Conservation (phyloP, 1,140 invertebrate species). For the Drosophila fuyamai region DNA sequence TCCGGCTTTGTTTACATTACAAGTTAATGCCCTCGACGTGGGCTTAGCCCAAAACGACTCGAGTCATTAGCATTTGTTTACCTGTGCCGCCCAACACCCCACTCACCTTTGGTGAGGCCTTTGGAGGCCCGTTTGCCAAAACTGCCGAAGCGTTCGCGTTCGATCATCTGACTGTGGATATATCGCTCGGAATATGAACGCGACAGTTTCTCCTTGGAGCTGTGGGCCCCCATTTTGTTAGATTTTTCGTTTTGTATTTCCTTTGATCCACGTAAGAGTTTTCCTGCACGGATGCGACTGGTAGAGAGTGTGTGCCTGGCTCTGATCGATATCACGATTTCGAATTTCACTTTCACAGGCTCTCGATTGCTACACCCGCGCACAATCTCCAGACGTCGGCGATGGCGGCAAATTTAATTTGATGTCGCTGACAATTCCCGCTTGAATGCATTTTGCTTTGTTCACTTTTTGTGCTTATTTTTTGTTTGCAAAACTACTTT, state of each 20-base stretch:
- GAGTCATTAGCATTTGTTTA: constrained; percentile 39
- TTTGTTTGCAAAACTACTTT: constrained; percentile 28
- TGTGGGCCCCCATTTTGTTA: constrained; percentile 88
- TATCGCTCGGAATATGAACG: constrained; percentile 86
- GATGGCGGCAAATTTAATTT: constrained; percentile 67
- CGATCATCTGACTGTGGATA: constrained; percentile 83
- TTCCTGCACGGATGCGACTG: constrained; percentile 6
- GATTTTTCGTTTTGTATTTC: constrained; percentile 17
- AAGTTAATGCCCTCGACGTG: constrained; percentile 22
- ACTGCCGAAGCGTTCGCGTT: constrained; percentile 87
- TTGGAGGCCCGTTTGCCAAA: constrained; percentile 85
- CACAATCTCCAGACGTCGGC: constrained; percentile 59
- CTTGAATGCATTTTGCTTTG: constrained; percentile 63
- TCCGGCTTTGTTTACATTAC: not conserved
- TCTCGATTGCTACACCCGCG: constrained; percentile 53
- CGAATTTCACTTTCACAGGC: constrained; percentile 69
- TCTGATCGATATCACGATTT: constrained; percentile 55
- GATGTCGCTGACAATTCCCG: constrained; percentile 67
- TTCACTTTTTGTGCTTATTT: constrained; percentile 24
- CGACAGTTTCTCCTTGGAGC: constrained; percentile 89
- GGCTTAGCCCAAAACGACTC: constrained; percentile 10
- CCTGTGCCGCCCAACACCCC: not conserved
- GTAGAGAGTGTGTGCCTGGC: constrained; percentile 11
- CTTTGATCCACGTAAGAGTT: constrained; percentile 11
- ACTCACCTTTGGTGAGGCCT: constrained; percentile 76